These are phyloP conservation scores for Indri indri DNA, from an alignment of 2,113 vertebrate genomes.

Conservation along the genomic window DNA sequence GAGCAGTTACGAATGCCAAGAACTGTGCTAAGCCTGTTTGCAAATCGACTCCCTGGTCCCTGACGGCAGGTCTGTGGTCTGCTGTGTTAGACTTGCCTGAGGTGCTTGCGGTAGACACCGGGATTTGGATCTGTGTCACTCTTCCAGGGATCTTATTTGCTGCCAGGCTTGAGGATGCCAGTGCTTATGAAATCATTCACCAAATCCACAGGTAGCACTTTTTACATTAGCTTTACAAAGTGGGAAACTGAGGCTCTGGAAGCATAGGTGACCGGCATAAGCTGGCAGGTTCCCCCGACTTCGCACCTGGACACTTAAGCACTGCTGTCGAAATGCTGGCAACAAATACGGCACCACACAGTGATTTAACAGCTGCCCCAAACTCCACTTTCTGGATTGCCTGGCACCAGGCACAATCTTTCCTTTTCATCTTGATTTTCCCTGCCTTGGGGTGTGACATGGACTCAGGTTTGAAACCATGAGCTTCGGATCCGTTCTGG, in stretches of 20 bases:
- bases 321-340: neutral
- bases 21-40: neutral
- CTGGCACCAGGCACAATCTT: neutral
- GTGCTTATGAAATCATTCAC: neutral
- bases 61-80: neutral
- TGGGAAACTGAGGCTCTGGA: neutral
- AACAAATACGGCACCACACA: neutral
- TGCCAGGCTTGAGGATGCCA: neutral
- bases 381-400: neutral
- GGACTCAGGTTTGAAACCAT: neutral
- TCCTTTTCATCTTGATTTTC: constrained; percentile 45
- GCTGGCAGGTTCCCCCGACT: neutral
- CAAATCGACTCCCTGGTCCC: neutral
- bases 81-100: rapidly evolving
- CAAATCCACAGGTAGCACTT: neutral
- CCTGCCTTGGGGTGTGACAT: neutral
- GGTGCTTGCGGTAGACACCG: neutral
- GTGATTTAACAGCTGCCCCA: neutral
- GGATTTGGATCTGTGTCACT: neutral
- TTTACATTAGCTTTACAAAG: neutral
- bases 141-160: neutral
- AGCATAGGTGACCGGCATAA: neutral
- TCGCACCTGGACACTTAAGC: too few relatives aligned
- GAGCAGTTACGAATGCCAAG: neutral
- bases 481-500: constrained; percentile 34